These are phyloP conservation scores for Iguana delicatissima DNA, from an alignment of 2,797 vertebrate genomes.

Conservation along the genomic window DNA sequence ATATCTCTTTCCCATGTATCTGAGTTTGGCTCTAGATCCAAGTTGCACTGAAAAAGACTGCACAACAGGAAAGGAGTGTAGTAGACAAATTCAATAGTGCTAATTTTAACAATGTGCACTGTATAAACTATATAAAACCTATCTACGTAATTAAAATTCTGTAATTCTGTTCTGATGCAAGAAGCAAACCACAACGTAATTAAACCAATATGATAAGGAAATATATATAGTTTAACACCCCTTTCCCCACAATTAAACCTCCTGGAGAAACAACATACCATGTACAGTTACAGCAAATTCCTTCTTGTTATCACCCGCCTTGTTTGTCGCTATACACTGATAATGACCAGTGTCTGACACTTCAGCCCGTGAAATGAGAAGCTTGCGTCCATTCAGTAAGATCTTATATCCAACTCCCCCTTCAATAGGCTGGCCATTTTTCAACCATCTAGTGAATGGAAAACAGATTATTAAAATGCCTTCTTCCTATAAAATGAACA, in stretches of 20 bases:
- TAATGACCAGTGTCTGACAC: slow-evolving; percentile 90
- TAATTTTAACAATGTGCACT: background rate
- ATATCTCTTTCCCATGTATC: background rate
- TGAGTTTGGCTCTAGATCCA: background rate
- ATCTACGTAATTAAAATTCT: background rate
- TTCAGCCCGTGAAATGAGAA: slow-evolving; percentile 88
- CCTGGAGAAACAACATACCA: slow-evolving; percentile 79
- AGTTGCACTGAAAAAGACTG: background rate
- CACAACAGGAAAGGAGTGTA: background rate
- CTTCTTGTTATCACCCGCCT: slow-evolving; percentile 88
- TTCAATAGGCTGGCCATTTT: slow-evolving; percentile 84
- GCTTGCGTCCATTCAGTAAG: slow-evolving; percentile 83
- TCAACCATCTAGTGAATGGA: slow-evolving; percentile 85
- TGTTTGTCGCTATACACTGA: slow-evolving; percentile 91
- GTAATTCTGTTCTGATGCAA: background rate
- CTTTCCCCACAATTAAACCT: background rate
- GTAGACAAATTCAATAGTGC: background rate
- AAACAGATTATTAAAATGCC: slow-evolving; percentile 47
- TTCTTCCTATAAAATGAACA: slow-evolving; percentile 18
- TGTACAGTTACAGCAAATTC: slow-evolving; percentile 91
- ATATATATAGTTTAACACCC: background rate
- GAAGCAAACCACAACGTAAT: background rate
- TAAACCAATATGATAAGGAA: background rate
- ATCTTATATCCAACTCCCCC: slow-evolving; percentile 83
- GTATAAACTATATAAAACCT: background rate